Evolutionary conservation across 2,888 invertebrate genomes (phyloP).

Genomic region (Saturnia japonica): DNA sequence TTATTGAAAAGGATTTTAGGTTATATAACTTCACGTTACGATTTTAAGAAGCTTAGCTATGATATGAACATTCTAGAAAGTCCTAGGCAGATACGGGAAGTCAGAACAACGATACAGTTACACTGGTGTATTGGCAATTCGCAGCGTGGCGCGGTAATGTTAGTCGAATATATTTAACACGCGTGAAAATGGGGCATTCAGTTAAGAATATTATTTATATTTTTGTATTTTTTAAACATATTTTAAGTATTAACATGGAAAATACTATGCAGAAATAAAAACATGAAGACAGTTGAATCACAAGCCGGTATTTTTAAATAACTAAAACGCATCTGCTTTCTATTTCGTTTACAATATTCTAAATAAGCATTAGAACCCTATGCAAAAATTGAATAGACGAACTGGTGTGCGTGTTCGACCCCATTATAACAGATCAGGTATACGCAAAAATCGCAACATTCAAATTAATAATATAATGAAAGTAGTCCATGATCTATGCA

Average conservation of each 20-base stretch:
- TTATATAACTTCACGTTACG: too few relatives aligned
- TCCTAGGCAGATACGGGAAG: too few relatives aligned
- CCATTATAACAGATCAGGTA: slow-evolving; percentile 76
- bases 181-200: too few relatives aligned
- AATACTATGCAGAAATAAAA: background rate
- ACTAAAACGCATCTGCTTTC: slow-evolving; percentile 45
- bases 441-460: slow-evolving; percentile 78
- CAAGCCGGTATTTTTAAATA: slow-evolving; percentile 23
- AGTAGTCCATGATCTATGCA: slow-evolving; percentile 60
- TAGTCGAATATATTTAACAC: too few relatives aligned
- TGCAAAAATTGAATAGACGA: slow-evolving; percentile 76
- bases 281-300: background rate
- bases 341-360: slow-evolving; percentile 44
- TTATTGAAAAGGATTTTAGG: too few relatives aligned
- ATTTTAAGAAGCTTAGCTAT: too few relatives aligned
- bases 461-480: slow-evolving; percentile 79
- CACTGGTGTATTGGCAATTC: too few relatives aligned
- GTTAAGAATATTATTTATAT: too few relatives aligned
- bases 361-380: slow-evolving; percentile 67
- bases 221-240: too few relatives aligned
- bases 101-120: too few relatives aligned
- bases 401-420: slow-evolving; percentile 44
- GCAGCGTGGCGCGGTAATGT: too few relatives aligned
- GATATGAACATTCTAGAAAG: too few relatives aligned
- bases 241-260: background rate